A percentile compares a stretch with the other conserved stretches of the same genome.
These are phyloP conservation scores for Cantharis rufa DNA, from an alignment of 2,888 invertebrate genomes.

Conservation along the genomic window DNA sequence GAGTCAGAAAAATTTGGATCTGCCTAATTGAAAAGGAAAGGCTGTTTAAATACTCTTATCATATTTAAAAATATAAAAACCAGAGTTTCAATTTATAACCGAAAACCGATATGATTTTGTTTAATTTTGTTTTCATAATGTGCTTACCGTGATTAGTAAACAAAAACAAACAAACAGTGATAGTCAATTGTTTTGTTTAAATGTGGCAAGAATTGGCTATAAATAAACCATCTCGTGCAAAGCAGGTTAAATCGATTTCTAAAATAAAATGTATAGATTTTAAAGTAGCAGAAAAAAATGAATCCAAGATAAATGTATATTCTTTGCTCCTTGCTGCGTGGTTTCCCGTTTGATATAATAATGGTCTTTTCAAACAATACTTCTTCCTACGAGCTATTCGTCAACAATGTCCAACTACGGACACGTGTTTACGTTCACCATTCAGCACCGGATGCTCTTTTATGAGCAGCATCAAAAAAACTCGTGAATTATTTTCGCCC, in stretches of 20 bases:
- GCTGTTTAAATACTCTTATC: too few relatives aligned
- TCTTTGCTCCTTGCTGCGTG: not conserved
- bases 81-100: too few relatives aligned
- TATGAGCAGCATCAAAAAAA: slow-evolving; percentile 40
- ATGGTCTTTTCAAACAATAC: not conserved
- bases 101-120: too few relatives aligned
- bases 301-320: not conserved
- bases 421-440: slow-evolving; percentile 42
- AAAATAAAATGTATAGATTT: not conserved
- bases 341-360: slow-evolving; percentile 4
- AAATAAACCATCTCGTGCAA: too few relatives aligned
- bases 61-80: too few relatives aligned
- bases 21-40: too few relatives aligned
- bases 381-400: slow-evolving; percentile 22
- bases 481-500: slow-evolving; percentile 43
- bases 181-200: too few relatives aligned
- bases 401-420: slow-evolving; percentile 25
- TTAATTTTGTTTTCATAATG: too few relatives aligned
- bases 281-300: not conserved
- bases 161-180: too few relatives aligned
- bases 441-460: slow-evolving; percentile 44
- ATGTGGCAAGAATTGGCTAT: too few relatives aligned
- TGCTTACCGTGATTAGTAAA: too few relatives aligned
- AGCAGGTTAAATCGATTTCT: not conserved
- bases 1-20: too few relatives aligned